Evolutionary conservation across 1,140 invertebrate species (phyloP).

Genomic region (Conopomorpha cramerella): DNA sequence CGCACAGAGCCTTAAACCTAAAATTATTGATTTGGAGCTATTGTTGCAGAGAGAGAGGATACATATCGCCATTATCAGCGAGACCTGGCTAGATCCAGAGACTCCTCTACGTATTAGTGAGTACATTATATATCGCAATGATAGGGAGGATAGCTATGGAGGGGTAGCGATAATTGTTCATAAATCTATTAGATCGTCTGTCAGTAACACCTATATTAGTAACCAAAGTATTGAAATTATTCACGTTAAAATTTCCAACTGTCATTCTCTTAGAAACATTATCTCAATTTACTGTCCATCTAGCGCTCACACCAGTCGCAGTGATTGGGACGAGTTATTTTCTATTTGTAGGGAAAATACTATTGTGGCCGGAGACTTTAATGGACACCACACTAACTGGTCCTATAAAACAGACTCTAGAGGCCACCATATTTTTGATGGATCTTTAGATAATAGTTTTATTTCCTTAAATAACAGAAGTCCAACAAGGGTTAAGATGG

Average conservation of each 20-base stretch:
- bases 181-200: constrained; percentile 6
- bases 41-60: constrained; percentile 4
- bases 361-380: constrained; percentile 12
- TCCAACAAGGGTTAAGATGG: constrained; percentile 6
- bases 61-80: constrained; percentile 9
- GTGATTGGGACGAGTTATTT: constrained; percentile 8
- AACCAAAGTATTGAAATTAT: background rate
- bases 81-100: constrained; percentile 11
- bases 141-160: background rate
- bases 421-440: constrained; percentile 10
- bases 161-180: constrained; percentile 4
- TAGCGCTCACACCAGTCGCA: constrained; percentile 3
- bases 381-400: constrained; percentile 12
- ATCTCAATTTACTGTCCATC: constrained; percentile 6
- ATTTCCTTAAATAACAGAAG: constrained; percentile 8
- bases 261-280: constrained; percentile 1
- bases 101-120: background rate
- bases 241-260: constrained; percentile 1
- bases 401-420: constrained; percentile 9
- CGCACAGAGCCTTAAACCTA: constrained; percentile 1
- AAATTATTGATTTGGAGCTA: background rate
- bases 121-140: background rate
- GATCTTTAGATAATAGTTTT: constrained; percentile 4
- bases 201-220: constrained; percentile 1
- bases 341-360: constrained; percentile 2